These are phyloP conservation scores for Argya squamiceps DNA, from an alignment of 2,797 vertebrate genomes.

Conservation along the genomic window DNA sequence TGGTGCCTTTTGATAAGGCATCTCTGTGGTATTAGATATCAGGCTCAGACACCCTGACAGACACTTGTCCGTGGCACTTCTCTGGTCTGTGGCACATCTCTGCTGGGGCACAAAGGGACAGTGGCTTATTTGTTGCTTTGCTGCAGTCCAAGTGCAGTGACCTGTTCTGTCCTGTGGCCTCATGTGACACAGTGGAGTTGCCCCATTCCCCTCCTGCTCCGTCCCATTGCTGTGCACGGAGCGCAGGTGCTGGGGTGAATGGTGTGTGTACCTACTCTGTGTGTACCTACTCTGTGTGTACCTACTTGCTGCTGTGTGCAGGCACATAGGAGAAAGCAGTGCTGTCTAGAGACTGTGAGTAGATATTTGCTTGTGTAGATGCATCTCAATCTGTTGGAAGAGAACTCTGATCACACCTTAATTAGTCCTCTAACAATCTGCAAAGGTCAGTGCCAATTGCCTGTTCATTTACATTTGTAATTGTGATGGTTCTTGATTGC, in stretches of 20 bases:
- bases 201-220: accelerated
- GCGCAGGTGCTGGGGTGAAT: accelerated
- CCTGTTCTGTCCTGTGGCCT: background rate
- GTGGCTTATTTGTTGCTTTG: background rate
- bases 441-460: constrained; percentile 81
- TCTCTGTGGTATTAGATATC: background rate
- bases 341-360: background rate
- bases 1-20: background rate
- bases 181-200: accelerated
- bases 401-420: constrained; percentile 76
- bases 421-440: constrained; percentile 81
- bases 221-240: accelerated
- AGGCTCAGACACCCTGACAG: background rate
- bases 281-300: background rate
- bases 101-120: background rate
- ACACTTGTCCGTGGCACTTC: background rate
- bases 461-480: constrained; percentile 79
- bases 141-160: background rate
- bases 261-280: accelerated
- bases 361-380: constrained; percentile 31
- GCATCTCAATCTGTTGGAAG: constrained; percentile 73
- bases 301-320: background rate
- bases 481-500: constrained; percentile 79
- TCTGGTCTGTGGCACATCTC: background rate
- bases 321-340: background rate